These are phyloP conservation scores for Drosophila glabriapex DNA, from an alignment of 2,888 invertebrate species.

Conservation along the genomic window DNA sequence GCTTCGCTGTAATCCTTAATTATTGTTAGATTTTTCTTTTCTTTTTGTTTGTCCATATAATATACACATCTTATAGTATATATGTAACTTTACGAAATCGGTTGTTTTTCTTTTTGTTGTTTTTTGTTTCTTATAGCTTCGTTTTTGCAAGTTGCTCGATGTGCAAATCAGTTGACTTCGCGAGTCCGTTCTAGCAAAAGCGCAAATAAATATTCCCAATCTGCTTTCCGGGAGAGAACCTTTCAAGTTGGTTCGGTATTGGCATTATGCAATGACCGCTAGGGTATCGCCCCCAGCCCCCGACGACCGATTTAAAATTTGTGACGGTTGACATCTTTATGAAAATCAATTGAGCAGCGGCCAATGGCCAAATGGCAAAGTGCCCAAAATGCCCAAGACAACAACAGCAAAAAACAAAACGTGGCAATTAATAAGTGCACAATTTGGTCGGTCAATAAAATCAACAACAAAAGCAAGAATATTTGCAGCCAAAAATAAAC, in stretches of 20 bases:
- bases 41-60: not conserved
- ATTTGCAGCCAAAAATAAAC: conserved; percentile 46
- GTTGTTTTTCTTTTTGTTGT: conserved; percentile 17
- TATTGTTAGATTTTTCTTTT: not conserved
- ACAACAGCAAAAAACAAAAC: conserved; percentile 30
- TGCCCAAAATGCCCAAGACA: conserved; percentile 49
- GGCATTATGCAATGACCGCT: conserved; percentile 40
- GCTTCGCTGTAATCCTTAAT: not conserved
- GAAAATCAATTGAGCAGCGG: conserved; percentile 62
- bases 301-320: conserved; percentile 4
- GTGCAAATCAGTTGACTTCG: conserved; percentile 66
- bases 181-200: conserved; percentile 52
- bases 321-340: conserved; percentile 39
- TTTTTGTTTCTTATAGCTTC: conserved; percentile 14
- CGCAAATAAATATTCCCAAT: conserved; percentile 16
- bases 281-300: not conserved
- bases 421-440: conserved; percentile 72
- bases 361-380: conserved; percentile 64
- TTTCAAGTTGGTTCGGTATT: not conserved
- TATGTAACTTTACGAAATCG: conserved; percentile 14
- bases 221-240: not conserved
- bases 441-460: conserved; percentile 66
- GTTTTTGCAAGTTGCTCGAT: conserved; percentile 29
- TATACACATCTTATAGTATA: not conserved
- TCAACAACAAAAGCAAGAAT: conserved; percentile 45